Base-by-base conservation (phyloP, 1,140 invertebrate genomes). In the Heliconius hermathena region DNA sequence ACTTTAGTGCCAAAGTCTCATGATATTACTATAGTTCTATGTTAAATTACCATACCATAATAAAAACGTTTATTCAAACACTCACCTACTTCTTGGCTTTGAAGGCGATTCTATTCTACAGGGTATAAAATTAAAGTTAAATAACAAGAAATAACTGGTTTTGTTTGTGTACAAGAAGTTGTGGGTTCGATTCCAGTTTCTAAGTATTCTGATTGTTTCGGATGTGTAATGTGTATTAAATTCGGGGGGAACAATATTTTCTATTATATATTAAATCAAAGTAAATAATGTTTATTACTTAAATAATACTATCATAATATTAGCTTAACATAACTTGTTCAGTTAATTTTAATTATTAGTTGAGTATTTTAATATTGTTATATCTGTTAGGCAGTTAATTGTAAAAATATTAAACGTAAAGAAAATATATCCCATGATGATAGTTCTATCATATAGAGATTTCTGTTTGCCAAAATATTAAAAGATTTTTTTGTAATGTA, bases 51-150 rank as follows among this genome's bases (percentile, higher is more conserved):
- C 26, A 66, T 66, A 66, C 60, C 60, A 29, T 66, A 22, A 66
- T 29, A 29, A 66, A 66, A 66, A 66, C 22, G 26, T 66, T 66
- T 66, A 66, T 66, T 66, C 60, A 66, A 66, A 66, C 60, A 66
- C 60, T 66, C 26, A 66, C 60, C 60, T 66, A 66, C 60, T 66
- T 66, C 60, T 66, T 66, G 60, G 60, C 60, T 66, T 66, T 66
- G 60, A 66, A 66, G 60, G 60, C 60, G 60, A 66, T 66, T 66
- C 60, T 66, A 66, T 66, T 66, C 60, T 66, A 66, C 60, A 66
- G 60, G 22, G 60, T 66, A 66, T 66, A 66, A 66, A 66, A 66
- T 66, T 66, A 66, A 66, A 66, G 26, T 66, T 22, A 66, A 66
- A 29, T 66, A 29, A 66, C 11, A 57, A 22, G 54, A 22, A 66